Percentiles rank a stretch among this genome's conserved stretches.
These are phyloP conservation scores for Eupithecia subumbrata DNA, from an alignment of 2,888 invertebrate genomes.

Conservation along the genomic window DNA sequence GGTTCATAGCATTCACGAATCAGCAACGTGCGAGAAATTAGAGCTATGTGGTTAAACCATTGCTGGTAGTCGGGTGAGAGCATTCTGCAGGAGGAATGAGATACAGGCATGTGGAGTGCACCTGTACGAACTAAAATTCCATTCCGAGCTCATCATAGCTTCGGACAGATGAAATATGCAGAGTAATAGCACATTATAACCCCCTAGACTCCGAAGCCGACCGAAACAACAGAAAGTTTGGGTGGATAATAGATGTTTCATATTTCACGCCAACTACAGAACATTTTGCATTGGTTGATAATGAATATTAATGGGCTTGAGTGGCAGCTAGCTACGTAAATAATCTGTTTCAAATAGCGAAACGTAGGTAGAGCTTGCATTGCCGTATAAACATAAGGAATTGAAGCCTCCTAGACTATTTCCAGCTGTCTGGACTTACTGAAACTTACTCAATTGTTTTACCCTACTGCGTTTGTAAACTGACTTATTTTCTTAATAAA, in stretches of 20 bases:
- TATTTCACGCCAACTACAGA: background rate
- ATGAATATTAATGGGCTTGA: background rate
- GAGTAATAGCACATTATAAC: constrained; percentile 2
- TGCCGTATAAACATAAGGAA: background rate
- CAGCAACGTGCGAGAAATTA: constrained; percentile 8
- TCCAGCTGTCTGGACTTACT: too few relatives aligned
- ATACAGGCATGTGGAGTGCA: constrained; percentile 7
- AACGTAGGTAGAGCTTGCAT: background rate
- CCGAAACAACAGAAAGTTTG: constrained; percentile 13
- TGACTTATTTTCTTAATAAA: too few relatives aligned
- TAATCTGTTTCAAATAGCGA: background rate
- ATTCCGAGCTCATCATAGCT: background rate
- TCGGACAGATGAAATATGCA: constrained; percentile 10
- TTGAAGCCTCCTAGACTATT: background rate
- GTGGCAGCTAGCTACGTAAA: background rate
- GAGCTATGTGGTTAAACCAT: background rate
- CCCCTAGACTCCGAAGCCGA: background rate
- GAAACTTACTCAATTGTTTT: too few relatives aligned
- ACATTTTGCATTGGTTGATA: background rate
- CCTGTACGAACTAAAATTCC: background rate
- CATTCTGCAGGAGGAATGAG: constrained; percentile 15
- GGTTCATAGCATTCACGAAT: background rate
- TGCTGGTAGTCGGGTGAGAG: background rate
- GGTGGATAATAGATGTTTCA: constrained; percentile 3
- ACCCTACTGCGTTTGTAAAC: too few relatives aligned